Percentiles rank a stretch among this genome's conserved stretches.
phyloP scores from a whole-genome alignment of 2,113 vertebrate genomes.

The Eulemur rufifrons region DNA sequence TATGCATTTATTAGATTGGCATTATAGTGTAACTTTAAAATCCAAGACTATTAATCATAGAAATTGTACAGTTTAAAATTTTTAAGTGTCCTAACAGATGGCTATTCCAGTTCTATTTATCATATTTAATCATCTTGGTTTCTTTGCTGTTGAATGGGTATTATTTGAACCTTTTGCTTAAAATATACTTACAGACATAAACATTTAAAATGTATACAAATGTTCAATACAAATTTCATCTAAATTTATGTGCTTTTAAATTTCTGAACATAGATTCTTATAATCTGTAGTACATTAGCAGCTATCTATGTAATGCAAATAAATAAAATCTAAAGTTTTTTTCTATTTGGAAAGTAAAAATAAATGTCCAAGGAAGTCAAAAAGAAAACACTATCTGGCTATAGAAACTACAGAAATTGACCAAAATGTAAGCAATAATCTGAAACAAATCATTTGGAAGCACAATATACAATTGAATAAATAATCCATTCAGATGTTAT shows the following conservation, averaged over 20 bases:
- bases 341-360: slow-evolving; percentile 53
- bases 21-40: slow-evolving; percentile 59
- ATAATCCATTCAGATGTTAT: background rate
- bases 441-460: slow-evolving; percentile 51
- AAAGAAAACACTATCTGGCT: slow-evolving; percentile 37
- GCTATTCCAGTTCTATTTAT: background rate
- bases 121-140: background rate
- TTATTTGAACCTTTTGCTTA: slow-evolving; percentile 56
- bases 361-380: background rate
- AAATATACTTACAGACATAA: slow-evolving; percentile 68
- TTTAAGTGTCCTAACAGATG: background rate
- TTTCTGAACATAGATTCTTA: slow-evolving; percentile 48
- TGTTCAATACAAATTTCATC: slow-evolving; percentile 62
- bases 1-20: slow-evolving; percentile 63
- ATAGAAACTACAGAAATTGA: slow-evolving; percentile 8
- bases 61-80: slow-evolving; percentile 45
- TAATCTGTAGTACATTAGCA: slow-evolving; percentile 59
- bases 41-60: slow-evolving; percentile 53
- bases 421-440: slow-evolving; percentile 43
- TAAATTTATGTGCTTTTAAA: slow-evolving; percentile 74
- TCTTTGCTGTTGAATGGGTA: slow-evolving; percentile 47
- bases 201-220: slow-evolving; percentile 51
- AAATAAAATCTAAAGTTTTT: slow-evolving; percentile 61
- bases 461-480: slow-evolving; percentile 42
- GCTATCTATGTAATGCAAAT: slow-evolving; percentile 59